Evolutionary conservation across 2,797 vertebrate species (phyloP).

Genomic region (Catamblyrhynchus diadema): DNA sequence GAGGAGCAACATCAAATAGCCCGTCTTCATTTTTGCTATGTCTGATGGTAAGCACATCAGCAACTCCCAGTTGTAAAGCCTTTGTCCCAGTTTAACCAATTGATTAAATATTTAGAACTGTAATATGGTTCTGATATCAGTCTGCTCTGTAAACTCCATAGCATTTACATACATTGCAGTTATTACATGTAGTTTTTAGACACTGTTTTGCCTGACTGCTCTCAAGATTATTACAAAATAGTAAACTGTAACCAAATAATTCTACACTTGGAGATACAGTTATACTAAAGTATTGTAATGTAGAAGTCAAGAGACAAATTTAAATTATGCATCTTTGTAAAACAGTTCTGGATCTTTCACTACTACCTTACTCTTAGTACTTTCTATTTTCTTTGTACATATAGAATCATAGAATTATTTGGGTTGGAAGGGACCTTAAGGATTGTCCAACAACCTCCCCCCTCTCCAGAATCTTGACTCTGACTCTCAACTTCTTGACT

Average conservation of each 20-base stretch:
- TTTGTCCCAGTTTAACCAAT: not conserved
- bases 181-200: not conserved
- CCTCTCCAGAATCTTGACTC: not conserved
- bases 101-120: not conserved
- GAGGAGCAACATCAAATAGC: not conserved
- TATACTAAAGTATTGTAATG: not conserved
- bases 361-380: not conserved
- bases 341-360: not conserved
- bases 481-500: not conserved
- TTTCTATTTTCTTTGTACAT: not conserved
- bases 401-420: not conserved
- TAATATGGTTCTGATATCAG: not conserved
- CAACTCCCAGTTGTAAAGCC: not conserved
- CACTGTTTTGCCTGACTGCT: not conserved
- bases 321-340: not conserved
- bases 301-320: not conserved
- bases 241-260: not conserved
- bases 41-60: not conserved
- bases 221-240: not conserved
- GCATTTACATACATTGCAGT: not conserved
- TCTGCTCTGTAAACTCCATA: not conserved
- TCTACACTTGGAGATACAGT: not conserved
- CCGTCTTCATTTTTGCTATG: not conserved
- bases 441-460: not conserved
- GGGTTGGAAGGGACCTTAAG: not conserved